phyloP scores from a whole-genome alignment of 2,888 invertebrate genomes.

The Adela reaumurella region DNA sequence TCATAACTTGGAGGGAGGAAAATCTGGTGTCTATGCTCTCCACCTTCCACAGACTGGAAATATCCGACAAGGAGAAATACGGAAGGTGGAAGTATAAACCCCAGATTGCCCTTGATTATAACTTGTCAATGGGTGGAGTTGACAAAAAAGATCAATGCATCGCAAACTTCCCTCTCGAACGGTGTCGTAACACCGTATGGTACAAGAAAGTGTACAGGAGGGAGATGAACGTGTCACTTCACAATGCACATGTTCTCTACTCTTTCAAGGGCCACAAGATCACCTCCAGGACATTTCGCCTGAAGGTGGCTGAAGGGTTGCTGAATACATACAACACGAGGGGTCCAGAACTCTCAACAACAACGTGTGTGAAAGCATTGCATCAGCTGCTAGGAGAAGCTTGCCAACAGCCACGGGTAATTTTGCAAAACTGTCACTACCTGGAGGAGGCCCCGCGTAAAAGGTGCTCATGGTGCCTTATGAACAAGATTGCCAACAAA shows the following conservation, averaged over 20 bases:
- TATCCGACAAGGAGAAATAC: constrained; percentile 1
- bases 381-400: too few relatives aligned
- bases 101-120: constrained; percentile 10
- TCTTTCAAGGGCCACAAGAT: too few relatives aligned
- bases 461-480: too few relatives aligned
- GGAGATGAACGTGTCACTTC: constrained; percentile 10
- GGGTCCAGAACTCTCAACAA: too few relatives aligned
- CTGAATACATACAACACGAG: too few relatives aligned
- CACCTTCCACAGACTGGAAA: not conserved
- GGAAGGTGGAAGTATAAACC: constrained; percentile 4
- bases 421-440: too few relatives aligned
- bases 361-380: too few relatives aligned
- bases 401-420: too few relatives aligned
- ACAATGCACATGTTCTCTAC: not conserved
- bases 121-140: constrained; percentile 10
- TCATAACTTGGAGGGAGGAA: not conserved
- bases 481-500: too few relatives aligned
- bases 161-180: constrained; percentile 6
- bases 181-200: constrained; percentile 8
- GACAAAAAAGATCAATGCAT: constrained; percentile 8
- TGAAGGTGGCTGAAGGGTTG: too few relatives aligned
- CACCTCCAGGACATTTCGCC: too few relatives aligned
- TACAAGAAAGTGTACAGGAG: constrained; percentile 14
- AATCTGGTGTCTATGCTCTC: constrained; percentile 1
- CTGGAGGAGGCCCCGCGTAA: too few relatives aligned